Base-by-base conservation (phyloP, 2,797 vertebrate genomes). In the Danio albolineatus region DNA sequence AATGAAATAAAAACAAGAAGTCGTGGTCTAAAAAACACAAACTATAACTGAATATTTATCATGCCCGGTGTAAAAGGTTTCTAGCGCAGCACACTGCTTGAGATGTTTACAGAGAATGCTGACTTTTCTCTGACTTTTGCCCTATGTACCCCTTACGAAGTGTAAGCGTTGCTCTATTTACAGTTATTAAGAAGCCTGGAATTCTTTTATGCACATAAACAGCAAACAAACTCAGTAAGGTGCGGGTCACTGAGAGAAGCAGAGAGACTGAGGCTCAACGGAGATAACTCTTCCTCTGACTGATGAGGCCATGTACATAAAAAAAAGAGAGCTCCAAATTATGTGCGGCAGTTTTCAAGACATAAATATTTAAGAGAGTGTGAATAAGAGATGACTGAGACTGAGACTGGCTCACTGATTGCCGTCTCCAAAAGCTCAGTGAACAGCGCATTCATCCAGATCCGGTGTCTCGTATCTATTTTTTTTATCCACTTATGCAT, bases 381-480 rank as follows among this genome's bases (percentile, higher is more conserved):
- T 83, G 85, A 88, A 82, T 74, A 87, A 82, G 48, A 76, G 65
- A 82, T 71, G 76, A 77, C 62, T 38, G 72, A 60, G 70, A 61
- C 61, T 73, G 65, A 81, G 17, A 76, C 78, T 56, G 14, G 51
- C 43, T 62, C 78, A 72, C 17, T 46, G 76, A 81, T 83, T 73
- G 82, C 70, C 16, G 57, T 48, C 73, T 83, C 43, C 82, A 56
- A 54, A 80, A 64, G 53, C 57, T 78, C 76, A 76, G 46, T 43
- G 38, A 78, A 82, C 60, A 61, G 66, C 16, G 75, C 56, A 77
- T 28, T 72, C 46, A 72, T 75, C 21, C 73, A 54, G 28, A 80
- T 41, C 28, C 10, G 16, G 21, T 21, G 48, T 72, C 75, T 60
- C 39, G 12, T 43, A 39, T 44, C 9, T 3, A 53, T 41, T 48